Evolutionary conservation across 2,113 vertebrate species (phyloP), one percentile per base, ranked within the genome.

Genomic region (Dinomys branickii): DNA sequence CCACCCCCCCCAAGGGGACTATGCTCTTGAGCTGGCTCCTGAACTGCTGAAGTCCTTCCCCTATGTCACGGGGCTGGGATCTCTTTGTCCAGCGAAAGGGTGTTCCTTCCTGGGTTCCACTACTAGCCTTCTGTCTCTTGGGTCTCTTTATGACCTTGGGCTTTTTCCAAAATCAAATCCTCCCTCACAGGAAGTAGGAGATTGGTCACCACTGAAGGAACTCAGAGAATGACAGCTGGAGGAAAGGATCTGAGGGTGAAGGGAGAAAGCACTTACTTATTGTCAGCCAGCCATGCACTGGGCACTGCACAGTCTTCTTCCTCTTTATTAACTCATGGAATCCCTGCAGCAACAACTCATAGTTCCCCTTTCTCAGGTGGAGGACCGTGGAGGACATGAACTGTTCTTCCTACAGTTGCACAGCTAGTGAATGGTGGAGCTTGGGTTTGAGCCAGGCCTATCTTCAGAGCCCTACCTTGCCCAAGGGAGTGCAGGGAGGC

Each of bases 141-240:
- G 77, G 59, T 67, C 83, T 90, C 92, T 82, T 6, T 0, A 63
- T 90, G 81, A 97, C 89, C 81, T 92, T 88, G 75, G 80, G 47
- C 38, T 82, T 54, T 63, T 90, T 91, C 71, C 92, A 97, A 91
- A 96, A 90, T 96, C 41, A 95, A 92, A 85, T 44, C 81, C 65
- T 92, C 71, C 88, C 92, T 88, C 91, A 59, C 77, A 96, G 81
- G 87, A 97, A 95, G 86, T 50, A 80, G 59, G 82, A 92, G 90
- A 85, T 92, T 47, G 50, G 69, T 97, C 85, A 95, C 67, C 63
- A 92, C 59, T 82, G 96, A 94, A 95, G 92, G 90, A 65, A 96
- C 85, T 92, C 78, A 77, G 95, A 97, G 77, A 94, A 65, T 35
- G 71, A 87, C 35, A 85, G 63, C 87, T 75, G 78, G 77, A 95